These are phyloP conservation scores for Carlito syrichta DNA, from an alignment of 2,113 vertebrate genomes.

Conservation along the genomic window DNA sequence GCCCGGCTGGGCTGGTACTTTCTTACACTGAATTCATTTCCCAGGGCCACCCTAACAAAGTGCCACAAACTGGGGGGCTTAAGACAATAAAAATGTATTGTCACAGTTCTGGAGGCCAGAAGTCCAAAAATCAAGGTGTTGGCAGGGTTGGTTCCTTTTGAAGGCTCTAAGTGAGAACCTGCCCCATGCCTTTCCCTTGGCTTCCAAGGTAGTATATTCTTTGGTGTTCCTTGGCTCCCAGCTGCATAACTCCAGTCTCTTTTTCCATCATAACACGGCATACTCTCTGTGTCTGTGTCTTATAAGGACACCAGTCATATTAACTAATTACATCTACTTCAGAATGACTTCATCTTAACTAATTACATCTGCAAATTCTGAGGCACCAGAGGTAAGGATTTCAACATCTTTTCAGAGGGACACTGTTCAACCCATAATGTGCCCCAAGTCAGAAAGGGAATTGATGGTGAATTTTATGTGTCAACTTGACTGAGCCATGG, in stretches of 20 bases:
- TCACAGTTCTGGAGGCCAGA: not conserved
- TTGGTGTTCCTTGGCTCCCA: not conserved
- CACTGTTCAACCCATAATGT: not conserved
- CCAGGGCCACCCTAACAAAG: not conserved
- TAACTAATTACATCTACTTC: not conserved
- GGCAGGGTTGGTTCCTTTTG: not conserved
- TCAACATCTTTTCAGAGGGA: not conserved
- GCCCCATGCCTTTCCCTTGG: not conserved
- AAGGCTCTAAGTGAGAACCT: not conserved
- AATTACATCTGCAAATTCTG: not conserved
- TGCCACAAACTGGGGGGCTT: not conserved
- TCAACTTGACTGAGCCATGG: not conserved
- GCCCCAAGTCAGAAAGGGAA: not conserved
- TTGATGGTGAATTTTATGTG: not conserved
- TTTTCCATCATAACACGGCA: not conserved
- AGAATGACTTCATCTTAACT: not conserved
- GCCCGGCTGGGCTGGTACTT: too few relatives aligned
- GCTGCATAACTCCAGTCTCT: not conserved
- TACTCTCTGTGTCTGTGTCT: not conserved
- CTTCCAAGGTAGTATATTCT: not conserved
- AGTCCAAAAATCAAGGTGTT: not conserved
- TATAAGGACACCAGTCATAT: not conserved
- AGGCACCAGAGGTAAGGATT: not conserved
- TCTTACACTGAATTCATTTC: too few relatives aligned
- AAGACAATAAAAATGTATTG: not conserved